Base-by-base conservation (phyloP, 2,888 invertebrate genomes). In the Epirrhoe alternata region DNA sequence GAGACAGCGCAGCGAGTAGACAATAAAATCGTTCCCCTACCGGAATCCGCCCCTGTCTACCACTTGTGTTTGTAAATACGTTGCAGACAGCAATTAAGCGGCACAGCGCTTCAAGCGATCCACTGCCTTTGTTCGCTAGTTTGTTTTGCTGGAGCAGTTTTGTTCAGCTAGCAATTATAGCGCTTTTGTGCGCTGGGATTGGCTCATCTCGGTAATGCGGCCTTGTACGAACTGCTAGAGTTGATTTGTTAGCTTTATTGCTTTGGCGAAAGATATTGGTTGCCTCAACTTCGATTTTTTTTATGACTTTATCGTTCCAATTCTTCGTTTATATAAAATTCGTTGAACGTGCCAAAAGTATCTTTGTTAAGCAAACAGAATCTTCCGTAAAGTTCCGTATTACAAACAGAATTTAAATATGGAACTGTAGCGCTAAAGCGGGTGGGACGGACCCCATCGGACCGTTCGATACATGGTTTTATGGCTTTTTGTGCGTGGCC, bases 401-500 rank as follows among this genome's bases (percentile, higher is more conserved):
- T 12, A 0, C 38, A 12, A 57, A 49, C 33, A 14, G 8, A 47
- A 45, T 54, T 59, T 53, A 24, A 63, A 58, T 38, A 14, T 2
- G 42, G 17, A 31, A 35, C 7, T 51, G 56, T 47, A 47, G 54
- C 54, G 54, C 42, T 42, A 5, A 56, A 53, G 61, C 61, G 61
- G 61, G 38, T 63, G 63, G 12, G n/a, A 1, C 53, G 12, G n/a
- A 1, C 53, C 64, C 68, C 63, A 52, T 50, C 65, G 56, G 69
- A 51, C 68, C 74, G 69, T 74, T 74, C 75, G 76, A 78, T 78
- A 74, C 75, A 75, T 77, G 79, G 80, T 79, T 83, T 80, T 81
- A 83, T 76, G 76, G 79, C 77, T 75, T 83, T 80, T 69, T 75
- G 82, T 84, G 79, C 81, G 82, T 82, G 81, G 80, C 70, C 63